phyloP scores from a whole-genome alignment of 2,888 invertebrate species.

The Scelioninae gen. 1 region DNA sequence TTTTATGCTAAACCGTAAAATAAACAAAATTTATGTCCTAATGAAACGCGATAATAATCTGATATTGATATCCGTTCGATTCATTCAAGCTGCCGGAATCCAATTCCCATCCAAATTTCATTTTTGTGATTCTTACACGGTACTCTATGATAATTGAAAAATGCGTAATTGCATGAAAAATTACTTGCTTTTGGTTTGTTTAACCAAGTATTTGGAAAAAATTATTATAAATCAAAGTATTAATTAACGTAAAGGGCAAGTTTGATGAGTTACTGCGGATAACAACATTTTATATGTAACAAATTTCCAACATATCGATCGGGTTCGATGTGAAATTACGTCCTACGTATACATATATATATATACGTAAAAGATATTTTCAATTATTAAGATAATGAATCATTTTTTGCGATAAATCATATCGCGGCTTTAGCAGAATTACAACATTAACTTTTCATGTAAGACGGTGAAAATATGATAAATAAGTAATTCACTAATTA shows the following conservation, averaged over 20 bases:
- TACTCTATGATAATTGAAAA: slow-evolving; percentile 2
- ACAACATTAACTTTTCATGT: background rate
- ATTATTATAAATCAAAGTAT: slow-evolving; percentile 27
- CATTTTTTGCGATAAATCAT: slow-evolving; percentile 33
- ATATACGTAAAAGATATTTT: slow-evolving; percentile 17
- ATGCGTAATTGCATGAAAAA: background rate
- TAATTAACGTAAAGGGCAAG: slow-evolving; percentile 4
- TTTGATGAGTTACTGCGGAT: slow-evolving; percentile 19
- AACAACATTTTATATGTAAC: slow-evolving; percentile 36
- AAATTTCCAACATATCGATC: slow-evolving; percentile 30
- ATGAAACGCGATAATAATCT: slow-evolving; percentile 43
- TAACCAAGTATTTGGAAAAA: no score
- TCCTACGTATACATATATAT: background rate
- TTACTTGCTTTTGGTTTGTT: background rate
- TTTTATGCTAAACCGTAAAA: slow-evolving; percentile 34
- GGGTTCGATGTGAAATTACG: slow-evolving; percentile 14
- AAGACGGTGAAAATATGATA: no score
- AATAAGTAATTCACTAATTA: no score
- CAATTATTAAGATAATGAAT: slow-evolving; percentile 26
- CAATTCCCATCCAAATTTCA: slow-evolving; percentile 23
- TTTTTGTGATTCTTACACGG: slow-evolving; percentile 16
- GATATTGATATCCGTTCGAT: slow-evolving; percentile 41
- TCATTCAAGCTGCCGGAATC: slow-evolving; percentile 14
- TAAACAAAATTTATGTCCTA: slow-evolving; percentile 25
- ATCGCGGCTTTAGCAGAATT: slow-evolving; percentile 4